phyloP scores from a whole-genome alignment of 1,140 invertebrate species.

The Teleopsis dalmanni region DNA sequence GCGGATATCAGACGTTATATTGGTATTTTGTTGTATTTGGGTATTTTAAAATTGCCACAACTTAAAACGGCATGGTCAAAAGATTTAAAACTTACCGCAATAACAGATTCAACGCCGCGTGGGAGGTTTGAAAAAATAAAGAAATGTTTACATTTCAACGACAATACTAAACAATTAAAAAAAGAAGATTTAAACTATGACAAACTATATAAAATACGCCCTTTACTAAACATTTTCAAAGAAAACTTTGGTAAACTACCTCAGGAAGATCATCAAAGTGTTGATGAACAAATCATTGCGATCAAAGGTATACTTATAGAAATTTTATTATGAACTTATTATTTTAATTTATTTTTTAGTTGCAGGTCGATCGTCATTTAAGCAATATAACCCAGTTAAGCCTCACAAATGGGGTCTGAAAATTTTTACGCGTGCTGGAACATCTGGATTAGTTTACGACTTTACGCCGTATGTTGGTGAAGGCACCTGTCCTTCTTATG shows the following conservation, averaged over 20 bases:
- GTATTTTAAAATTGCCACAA: slow-evolving; percentile 2
- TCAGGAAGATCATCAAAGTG: background rate
- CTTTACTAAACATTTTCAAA: slow-evolving; percentile 12
- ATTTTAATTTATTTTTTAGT: background rate
- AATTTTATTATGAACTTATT: no score
- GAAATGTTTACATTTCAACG: slow-evolving; percentile 7
- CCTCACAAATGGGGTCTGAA: slow-evolving; percentile 7
- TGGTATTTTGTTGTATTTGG: background rate
- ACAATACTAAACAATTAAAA: slow-evolving; percentile 11
- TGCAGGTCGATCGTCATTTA: background rate
- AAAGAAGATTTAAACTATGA: slow-evolving; percentile 12
- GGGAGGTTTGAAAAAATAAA: slow-evolving; percentile 2
- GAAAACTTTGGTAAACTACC: slow-evolving; percentile 14
- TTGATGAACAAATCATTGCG: slow-evolving; percentile 2
- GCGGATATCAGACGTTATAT: background rate
- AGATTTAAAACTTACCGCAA: slow-evolving; percentile 2
- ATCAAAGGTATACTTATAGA: slow-evolving; percentile 8
- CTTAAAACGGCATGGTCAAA: slow-evolving; percentile 1
- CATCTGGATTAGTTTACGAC: slow-evolving; percentile 12
- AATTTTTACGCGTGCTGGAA: slow-evolving; percentile 11
- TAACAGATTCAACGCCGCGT: background rate
- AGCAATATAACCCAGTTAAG: slow-evolving; percentile 14
- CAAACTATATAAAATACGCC: slow-evolving; percentile 12
- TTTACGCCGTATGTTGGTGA: slow-evolving; percentile 9
- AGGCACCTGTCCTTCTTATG: background rate